Base-by-base conservation (phyloP, 37 sponge, comb jelly and placozoan genomes). In the Trichoplax adhaerens region DNA sequence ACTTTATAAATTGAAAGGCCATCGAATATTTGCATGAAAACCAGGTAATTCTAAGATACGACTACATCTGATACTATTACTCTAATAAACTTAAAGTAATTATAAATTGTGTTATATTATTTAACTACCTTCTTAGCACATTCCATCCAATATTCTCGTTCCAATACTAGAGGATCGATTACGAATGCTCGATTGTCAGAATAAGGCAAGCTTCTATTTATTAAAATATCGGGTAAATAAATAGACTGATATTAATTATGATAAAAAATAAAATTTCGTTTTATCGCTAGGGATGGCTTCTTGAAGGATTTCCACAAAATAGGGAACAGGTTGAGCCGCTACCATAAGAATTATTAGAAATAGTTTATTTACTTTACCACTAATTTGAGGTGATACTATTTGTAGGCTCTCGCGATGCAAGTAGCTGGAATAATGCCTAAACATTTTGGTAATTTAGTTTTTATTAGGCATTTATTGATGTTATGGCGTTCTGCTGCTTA, bases 241-340 rank as follows among this genome's bases (percentile, higher is more conserved):
- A 2, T 46, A 10, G 12, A 69, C n/a, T 51, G 51, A 58, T 58
- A 58, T 52, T 70, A 29, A 49, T 46, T 1, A 53, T 48, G 57
- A 59, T 53, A 59, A 59, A 48, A 58, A 52, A 4, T 56, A 3
- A 48, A 4, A 53, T 59, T 64, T 52, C 51, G 50, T 57, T 50
- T 8, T 3, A 66, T 56, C n/a, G n/a, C 0, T 57, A 91, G 93
- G 95, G 95, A 1, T 89, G 87, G 90, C 82, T 94, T 0, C 6
- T 94, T 66, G 83, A 81, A 46, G 90, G 87, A n/a, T 94, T 80
- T 54, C 95, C 95, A 6, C 47, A 80, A 47, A 84, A 87, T 1
- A 78, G 88, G 49, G 76, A 82, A n/a, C 85, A 91, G 48, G 69
- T 67, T 63, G 56, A 67, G 69, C 69, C 69, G 29, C 69, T 8